Base-by-base conservation (phyloP, 2,888 invertebrate species). In the Lochmaea crataegi region DNA sequence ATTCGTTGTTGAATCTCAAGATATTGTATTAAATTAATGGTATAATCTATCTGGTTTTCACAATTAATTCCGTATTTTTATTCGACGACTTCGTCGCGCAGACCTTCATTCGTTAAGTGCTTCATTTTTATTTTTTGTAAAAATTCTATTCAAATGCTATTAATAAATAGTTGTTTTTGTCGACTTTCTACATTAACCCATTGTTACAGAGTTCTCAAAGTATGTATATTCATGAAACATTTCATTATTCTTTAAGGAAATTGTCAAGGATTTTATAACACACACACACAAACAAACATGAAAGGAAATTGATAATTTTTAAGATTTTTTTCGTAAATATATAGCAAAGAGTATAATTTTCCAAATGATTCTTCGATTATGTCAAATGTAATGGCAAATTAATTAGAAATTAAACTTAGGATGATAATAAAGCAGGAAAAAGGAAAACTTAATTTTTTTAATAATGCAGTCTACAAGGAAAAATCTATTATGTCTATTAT, bases 251-350 rank as follows among this genome's bases (percentile, higher is more conserved):
- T n/a, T n/a, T n/a, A n/a, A 75, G 75, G 75, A 75, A 70, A 75
- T 75, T 69, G 72, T 72, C 75, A 75, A 75, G 75, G 75, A 69
- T 73, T 74, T 60, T 63, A 60, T 71, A 69, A 57, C 69, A 69
- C 64, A 69, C 75, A 72, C 75, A 75, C 32, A 32, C 32, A 32
- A 32, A 32, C 32, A 38, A 9, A 7, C 32, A 38, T 75, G 75
- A 53, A 75, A 75, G 75, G 75, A 75, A 75, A 75, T 72, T 75
- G 75, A 72, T 75, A 75, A 75, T 75, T 75, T 76, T 75, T 73
- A 66, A 68, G 71, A 69, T 69, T 75, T 72, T 61, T 76, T 76
- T 68, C 42, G 48, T 76, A 74, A 76, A 71, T 74, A 74, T 69
- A 74, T 65, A 65, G 68, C 72, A 70, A 38, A 51, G 18, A 22